Evolutionary conservation across 2,797 vertebrate genomes (phyloP).

Genomic region (Synaphobranchus kaupii): DNA sequence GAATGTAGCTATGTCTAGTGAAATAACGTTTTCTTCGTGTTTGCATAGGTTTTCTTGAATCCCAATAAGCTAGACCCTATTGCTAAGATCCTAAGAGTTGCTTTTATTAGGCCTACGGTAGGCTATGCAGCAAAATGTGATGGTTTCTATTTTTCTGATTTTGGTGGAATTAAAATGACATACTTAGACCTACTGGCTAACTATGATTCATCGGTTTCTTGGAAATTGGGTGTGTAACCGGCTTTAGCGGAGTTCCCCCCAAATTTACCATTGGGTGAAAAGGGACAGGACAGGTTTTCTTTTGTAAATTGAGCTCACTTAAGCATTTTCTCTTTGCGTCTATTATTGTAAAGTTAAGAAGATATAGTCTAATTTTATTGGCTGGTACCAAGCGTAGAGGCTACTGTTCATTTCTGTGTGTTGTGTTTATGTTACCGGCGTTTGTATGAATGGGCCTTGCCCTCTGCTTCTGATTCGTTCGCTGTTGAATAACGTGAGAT

Average conservation of each 20-base stretch:
- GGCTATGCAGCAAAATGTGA: too few species aligned
- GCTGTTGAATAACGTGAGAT: conserved; percentile 24
- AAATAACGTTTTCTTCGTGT: neutral
- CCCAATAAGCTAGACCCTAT: neutral
- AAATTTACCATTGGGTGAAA: neutral
- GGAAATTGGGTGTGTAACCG: neutral
- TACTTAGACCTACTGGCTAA: neutral
- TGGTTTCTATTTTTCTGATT: too few species aligned
- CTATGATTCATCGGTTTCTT: neutral
- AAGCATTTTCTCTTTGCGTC: neutral
- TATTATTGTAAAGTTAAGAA: too few species aligned
- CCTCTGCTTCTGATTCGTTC: conserved; percentile 38
- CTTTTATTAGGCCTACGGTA: too few species aligned
- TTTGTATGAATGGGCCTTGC: conserved; percentile 38
- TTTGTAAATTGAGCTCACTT: neutral
- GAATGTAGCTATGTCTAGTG: neutral
- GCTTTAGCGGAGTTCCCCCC: neutral
- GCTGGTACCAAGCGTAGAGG: neutral
- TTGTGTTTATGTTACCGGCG: neutral
- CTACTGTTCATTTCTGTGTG: neutral
- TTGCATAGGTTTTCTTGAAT: neutral
- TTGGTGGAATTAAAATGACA: neutral
- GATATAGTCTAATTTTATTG: too few species aligned
- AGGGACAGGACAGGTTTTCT: neutral
- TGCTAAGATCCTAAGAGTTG: neutral